A percentile compares a stretch with the other conserved stretches of the same genome.
These are phyloP conservation scores for Xanthorhoe designata DNA, from an alignment of 2,888 invertebrate genomes.

Conservation along the genomic window DNA sequence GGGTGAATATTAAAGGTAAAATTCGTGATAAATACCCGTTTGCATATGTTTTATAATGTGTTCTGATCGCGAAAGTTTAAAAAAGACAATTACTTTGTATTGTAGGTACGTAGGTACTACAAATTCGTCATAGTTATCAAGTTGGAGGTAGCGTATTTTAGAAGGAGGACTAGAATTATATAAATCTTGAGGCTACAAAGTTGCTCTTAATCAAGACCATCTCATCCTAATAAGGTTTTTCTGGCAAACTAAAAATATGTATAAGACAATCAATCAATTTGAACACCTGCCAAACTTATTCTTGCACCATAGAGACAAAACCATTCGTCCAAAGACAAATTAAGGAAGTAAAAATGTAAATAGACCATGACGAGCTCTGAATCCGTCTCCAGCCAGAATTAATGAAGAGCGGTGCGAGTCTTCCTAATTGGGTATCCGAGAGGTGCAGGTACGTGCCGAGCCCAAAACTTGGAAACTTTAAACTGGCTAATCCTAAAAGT, in stretches of 20 bases:
- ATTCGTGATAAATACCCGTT: too few relatives aligned
- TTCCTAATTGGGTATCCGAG: slow-evolving; percentile 32
- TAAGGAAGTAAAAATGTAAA: background rate
- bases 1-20: too few relatives aligned
- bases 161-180: too few relatives aligned
- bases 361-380: slow-evolving; percentile 3
- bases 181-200: too few relatives aligned
- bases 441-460: slow-evolving; percentile 29
- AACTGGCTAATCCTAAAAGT: slow-evolving; percentile 38
- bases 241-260: too few relatives aligned
- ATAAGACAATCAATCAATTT: too few relatives aligned
- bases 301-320: background rate
- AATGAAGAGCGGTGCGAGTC: slow-evolving; percentile 24
- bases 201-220: too few relatives aligned
- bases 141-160: background rate
- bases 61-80: too few relatives aligned
- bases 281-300: too few relatives aligned
- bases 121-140: background rate
- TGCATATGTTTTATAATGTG: too few relatives aligned
- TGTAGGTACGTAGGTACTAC: background rate
- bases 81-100: background rate
- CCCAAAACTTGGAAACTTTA: slow-evolving; percentile 33
- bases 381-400: slow-evolving; percentile 16
- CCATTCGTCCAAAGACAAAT: background rate
- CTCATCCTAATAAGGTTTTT: too few relatives aligned